Percentiles rank a stretch among this genome's conserved stretches.
Conservation (phyloP, 2,113 vertebrate species). For the Lagopus muta region DNA sequence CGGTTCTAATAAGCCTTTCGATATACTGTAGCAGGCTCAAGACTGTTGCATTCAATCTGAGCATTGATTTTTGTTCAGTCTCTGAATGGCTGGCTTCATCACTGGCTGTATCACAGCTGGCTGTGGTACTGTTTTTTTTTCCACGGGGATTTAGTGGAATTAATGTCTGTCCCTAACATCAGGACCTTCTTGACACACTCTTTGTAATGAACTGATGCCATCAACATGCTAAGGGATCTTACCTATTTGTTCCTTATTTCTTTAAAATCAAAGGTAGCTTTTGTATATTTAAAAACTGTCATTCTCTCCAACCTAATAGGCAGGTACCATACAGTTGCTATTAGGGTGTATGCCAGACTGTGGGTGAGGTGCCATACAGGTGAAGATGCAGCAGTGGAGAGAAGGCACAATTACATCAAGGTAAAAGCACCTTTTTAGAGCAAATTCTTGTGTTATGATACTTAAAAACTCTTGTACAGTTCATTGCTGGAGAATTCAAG, state of each 20-base stretch:
- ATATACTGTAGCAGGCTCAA: constrained; percentile 72
- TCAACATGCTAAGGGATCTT: not conserved
- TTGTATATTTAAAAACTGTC: not conserved
- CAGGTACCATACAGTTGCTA: not conserved
- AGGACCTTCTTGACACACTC: constrained; percentile 22
- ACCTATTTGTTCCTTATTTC: constrained; percentile 10
- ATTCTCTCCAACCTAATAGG: constrained; percentile 22
- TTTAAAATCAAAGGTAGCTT: constrained; percentile 30
- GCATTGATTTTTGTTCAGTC: constrained; percentile 45
- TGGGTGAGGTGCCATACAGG: not conserved
- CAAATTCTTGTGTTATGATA: not conserved
- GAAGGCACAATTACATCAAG: not conserved
- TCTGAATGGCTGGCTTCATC: constrained; percentile 57
- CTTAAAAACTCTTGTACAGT: constrained; percentile 12
- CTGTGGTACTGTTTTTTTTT: constrained; percentile 64
- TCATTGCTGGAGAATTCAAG: constrained; percentile 32
- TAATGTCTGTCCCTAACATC: constrained; percentile 13
- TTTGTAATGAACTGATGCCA: constrained; percentile 43
- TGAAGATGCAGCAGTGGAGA: not conserved
- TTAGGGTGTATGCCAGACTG: not conserved
- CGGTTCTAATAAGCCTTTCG: constrained; percentile 65
- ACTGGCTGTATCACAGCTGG: constrained; percentile 65
- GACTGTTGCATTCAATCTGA: constrained; percentile 73
- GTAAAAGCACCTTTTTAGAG: constrained; percentile 10
- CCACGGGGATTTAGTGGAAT: constrained; percentile 30